Evolutionary conservation across 2,113 vertebrate genomes (phyloP).

Genomic region (Nanorana parkeri): DNA sequence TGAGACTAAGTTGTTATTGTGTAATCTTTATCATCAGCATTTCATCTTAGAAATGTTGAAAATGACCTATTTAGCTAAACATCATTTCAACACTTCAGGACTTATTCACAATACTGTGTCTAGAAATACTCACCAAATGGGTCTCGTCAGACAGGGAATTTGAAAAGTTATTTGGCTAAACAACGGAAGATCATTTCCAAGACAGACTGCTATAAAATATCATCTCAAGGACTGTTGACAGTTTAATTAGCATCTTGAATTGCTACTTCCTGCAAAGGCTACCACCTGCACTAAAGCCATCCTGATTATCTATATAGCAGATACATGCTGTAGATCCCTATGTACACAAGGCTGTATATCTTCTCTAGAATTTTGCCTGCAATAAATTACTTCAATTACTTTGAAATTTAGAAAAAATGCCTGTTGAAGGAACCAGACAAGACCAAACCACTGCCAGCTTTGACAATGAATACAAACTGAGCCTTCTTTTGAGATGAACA

Average conservation of each 20-base stretch:
- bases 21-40: neutral
- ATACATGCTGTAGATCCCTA: neutral
- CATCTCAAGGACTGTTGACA: constrained; percentile 47
- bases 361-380: too few species aligned
- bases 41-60: neutral
- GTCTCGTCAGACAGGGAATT: constrained; percentile 27
- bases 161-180: constrained; percentile 51
- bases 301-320: neutral
- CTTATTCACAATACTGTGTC: neutral
- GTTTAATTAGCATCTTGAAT: constrained; percentile 48
- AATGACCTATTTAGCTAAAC: neutral
- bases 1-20: neutral
- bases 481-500: too few species aligned
- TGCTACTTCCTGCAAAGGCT: constrained; percentile 21
- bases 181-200: constrained; percentile 18
- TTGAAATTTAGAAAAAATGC: too few species aligned
- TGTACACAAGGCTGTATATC: neutral
- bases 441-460: too few species aligned
- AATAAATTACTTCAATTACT: too few species aligned
- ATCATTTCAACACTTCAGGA: neutral
- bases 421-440: too few species aligned
- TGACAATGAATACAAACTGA: too few species aligned
- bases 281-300: constrained; percentile 32
- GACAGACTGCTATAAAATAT: constrained; percentile 46
- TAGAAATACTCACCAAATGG: constrained; percentile 31